Conservation (phyloP, 2,113 vertebrate species). For the Notarius lentiginosus region DNA sequence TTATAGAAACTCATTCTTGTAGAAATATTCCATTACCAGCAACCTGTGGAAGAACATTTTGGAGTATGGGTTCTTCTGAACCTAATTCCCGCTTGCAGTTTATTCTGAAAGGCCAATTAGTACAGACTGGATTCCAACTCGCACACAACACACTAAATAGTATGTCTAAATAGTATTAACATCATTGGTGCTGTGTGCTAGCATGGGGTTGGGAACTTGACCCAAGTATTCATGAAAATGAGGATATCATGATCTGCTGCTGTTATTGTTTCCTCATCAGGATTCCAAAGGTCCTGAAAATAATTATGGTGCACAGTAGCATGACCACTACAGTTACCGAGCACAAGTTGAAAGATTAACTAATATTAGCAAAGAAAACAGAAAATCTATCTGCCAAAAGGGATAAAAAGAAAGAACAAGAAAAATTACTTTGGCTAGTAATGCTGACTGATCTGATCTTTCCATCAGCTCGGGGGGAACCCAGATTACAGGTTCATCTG, state of each 20-base stretch:
- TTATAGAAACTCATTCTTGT: background rate
- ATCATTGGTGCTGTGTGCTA: background rate
- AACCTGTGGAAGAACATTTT: background rate
- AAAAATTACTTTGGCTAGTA: slow-evolving; percentile 37
- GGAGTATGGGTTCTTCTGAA: background rate
- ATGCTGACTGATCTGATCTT: slow-evolving; percentile 46
- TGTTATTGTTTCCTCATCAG: background rate
- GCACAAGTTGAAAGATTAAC: background rate
- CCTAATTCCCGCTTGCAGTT: background rate
- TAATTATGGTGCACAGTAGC: background rate
- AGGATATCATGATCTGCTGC: background rate
- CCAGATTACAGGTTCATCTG: slow-evolving; percentile 54
- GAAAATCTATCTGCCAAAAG: background rate
- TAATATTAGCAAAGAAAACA: background rate
- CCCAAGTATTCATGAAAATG: background rate
- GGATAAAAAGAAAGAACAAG: background rate
- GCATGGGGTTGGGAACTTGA: background rate
- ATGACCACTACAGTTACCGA: background rate
- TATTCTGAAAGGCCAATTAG: background rate
- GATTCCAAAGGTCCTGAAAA: background rate
- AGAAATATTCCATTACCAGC: background rate
- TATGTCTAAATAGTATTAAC: background rate
- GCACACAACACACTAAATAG: background rate
- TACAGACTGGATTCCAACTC: background rate
- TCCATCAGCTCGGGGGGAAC: slow-evolving; percentile 30